Evolutionary conservation across 2,797 vertebrate species (phyloP).

Genomic region (Rhabdomys pumilio): DNA sequence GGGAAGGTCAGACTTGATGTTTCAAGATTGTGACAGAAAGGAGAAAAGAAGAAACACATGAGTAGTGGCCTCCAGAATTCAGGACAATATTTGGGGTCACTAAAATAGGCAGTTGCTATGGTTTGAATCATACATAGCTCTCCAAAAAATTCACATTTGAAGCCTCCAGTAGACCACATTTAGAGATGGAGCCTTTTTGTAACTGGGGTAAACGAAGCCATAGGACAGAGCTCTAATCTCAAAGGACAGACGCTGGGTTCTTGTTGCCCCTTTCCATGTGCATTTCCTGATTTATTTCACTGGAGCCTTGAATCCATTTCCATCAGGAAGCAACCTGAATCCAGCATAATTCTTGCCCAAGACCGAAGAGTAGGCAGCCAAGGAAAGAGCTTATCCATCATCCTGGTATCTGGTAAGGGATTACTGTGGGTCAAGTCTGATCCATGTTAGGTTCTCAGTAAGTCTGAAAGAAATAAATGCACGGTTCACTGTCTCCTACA

Average conservation of each 20-base stretch:
- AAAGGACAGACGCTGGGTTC: neutral
- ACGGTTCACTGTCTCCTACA: neutral
- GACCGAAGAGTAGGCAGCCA: constrained; percentile 4
- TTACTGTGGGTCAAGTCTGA: constrained; percentile 1
- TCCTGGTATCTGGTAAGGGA: neutral
- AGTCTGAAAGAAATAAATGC: neutral
- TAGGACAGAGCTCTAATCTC: neutral
- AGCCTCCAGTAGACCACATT: neutral
- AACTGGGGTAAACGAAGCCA: neutral
- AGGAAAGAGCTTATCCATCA: constrained; percentile 18
- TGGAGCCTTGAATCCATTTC: neutral
- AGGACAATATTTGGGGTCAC: neutral
- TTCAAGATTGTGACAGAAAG: constrained; percentile 3
- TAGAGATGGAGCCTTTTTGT: neutral
- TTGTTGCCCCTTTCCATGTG: neutral
- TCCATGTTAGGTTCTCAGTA: neutral
- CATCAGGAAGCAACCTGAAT: constrained; percentile 52
- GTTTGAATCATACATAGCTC: neutral
- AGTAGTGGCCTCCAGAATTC: neutral
- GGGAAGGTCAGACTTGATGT: neutral
- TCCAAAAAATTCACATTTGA: neutral
- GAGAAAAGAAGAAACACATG: neutral
- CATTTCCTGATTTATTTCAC: constrained; percentile 52
- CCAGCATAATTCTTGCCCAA: constrained; percentile 58
- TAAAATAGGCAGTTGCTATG: neutral